phyloP scores from a whole-genome alignment of 1,140 invertebrate species.

The Coelopa frigida region DNA sequence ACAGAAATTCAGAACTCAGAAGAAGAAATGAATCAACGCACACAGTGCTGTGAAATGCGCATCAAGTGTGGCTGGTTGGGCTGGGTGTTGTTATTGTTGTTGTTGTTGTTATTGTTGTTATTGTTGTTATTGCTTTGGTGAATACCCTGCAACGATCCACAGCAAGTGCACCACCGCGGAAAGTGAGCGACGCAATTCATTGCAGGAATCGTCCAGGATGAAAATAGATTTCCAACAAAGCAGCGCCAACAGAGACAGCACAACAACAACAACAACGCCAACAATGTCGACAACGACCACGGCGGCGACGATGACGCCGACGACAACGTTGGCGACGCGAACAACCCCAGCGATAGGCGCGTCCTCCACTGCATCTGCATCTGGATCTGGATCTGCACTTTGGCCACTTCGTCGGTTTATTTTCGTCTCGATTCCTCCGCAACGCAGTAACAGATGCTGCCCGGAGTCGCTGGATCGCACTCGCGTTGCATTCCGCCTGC shows the following conservation, averaged over 20 bases:
- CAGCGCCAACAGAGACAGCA: background rate
- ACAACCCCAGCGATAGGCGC: background rate
- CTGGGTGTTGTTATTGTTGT: no score
- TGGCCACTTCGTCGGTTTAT: no score
- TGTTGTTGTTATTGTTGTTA: no score
- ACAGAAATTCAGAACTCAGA: background rate
- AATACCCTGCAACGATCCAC: background rate
- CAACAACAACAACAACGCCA: slow-evolving; percentile 5
- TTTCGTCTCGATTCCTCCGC: no score
- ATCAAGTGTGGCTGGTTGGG: no score
- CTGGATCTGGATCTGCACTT: no score
- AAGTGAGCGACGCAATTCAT: background rate
- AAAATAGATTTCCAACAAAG: slow-evolving; percentile 4
- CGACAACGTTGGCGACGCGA: background rate
- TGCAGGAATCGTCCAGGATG: no score
- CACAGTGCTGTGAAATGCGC: background rate
- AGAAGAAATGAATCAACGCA: background rate
- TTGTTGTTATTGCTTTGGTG: no score
- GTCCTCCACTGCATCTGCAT: slow-evolving; percentile 4
- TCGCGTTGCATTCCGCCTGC: no score
- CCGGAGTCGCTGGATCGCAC: no score
- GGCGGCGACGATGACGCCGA: background rate
- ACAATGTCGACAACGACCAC: slow-evolving; percentile 2
- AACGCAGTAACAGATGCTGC: no score
- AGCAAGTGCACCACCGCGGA: background rate